phyloP scores from a whole-genome alignment of 2,888 invertebrate species.

The Eupelmus urozonus region DNA sequence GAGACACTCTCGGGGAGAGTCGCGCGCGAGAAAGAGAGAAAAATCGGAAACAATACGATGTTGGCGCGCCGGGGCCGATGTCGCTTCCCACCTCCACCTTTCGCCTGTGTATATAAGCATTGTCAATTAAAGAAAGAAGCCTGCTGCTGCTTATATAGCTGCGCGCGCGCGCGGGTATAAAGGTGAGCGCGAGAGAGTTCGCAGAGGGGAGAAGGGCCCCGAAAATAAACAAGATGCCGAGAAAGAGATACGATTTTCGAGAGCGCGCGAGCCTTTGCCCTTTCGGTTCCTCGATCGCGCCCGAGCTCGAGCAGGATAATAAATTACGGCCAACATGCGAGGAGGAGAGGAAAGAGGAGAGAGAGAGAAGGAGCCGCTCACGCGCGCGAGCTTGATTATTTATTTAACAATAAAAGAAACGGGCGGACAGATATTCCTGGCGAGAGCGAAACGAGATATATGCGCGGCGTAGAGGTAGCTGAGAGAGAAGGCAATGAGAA shows the following conservation, averaged over 20 bases:
- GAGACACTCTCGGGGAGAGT: neutral
- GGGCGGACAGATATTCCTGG: constrained; percentile 46
- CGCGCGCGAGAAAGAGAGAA: constrained; percentile 62
- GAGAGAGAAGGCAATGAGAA: constrained; percentile 11
- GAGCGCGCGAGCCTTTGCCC: constrained; percentile 49
- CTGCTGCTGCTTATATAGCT: constrained; percentile 5
- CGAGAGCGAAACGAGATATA: constrained; percentile 55
- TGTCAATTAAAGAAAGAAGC: constrained; percentile 77
- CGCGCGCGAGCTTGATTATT: too few species aligned
- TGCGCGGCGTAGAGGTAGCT: constrained; percentile 41
- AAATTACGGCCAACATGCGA: constrained; percentile 70
- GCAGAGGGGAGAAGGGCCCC: constrained; percentile 48
- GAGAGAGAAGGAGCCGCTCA: constrained; percentile 40
- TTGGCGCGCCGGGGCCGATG: constrained; percentile 72
- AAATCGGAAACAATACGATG: constrained; percentile 76
- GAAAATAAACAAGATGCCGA: constrained; percentile 57
- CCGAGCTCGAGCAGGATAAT: constrained; percentile 66
- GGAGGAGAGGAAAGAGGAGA: constrained; percentile 30
- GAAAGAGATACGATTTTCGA: constrained; percentile 60
- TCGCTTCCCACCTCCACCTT: constrained; percentile 73
- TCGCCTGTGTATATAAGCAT: constrained; percentile 63
- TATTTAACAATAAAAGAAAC: constrained; percentile 75
- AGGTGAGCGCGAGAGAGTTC: constrained; percentile 42
- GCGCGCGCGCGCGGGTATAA: constrained; percentile 58
- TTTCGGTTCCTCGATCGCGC: constrained; percentile 54